A percentile compares a stretch with the other conserved stretches of the same genome.
Evolutionary conservation across 2,113 vertebrate genomes (phyloP).

Genomic region (Otis tarda): DNA sequence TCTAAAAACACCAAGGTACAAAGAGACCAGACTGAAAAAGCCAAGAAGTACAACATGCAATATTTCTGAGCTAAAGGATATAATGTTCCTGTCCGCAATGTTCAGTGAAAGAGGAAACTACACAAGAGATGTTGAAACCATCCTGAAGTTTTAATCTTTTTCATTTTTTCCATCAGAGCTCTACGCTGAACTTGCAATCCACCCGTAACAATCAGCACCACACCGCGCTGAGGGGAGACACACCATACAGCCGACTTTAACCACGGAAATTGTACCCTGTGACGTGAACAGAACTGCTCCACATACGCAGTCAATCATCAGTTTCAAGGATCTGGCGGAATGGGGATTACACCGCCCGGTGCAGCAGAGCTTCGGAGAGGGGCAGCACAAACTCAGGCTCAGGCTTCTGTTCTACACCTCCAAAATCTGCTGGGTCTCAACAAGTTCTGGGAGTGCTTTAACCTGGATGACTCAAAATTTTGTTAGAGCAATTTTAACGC

Average conservation of each 20-base stretch:
- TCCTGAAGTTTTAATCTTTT: neutral
- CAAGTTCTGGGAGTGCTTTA: accelerated
- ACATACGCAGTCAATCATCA: neutral
- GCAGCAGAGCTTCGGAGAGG: neutral
- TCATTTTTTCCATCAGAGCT: neutral
- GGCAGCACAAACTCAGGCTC: neutral
- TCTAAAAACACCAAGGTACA: neutral
- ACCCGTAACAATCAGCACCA: neutral
- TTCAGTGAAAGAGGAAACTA: neutral
- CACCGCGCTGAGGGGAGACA: neutral
- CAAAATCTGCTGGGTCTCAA: neutral
- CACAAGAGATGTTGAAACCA: accelerated
- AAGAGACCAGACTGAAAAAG: neutral
- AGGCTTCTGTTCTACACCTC: accelerated
- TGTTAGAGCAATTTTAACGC: neutral
- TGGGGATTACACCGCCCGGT: accelerated
- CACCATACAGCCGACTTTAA: neutral
- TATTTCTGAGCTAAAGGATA: neutral
- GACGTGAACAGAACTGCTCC: neutral
- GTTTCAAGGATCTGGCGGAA: accelerated
- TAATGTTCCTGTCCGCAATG: neutral
- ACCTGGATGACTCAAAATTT: neutral
- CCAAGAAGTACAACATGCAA: neutral
- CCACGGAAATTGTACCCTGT: accelerated
- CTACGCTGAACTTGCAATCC: neutral